Evolutionary conservation across 2,888 invertebrate genomes (phyloP).

Genomic region (Eupithecia subfuscata): DNA sequence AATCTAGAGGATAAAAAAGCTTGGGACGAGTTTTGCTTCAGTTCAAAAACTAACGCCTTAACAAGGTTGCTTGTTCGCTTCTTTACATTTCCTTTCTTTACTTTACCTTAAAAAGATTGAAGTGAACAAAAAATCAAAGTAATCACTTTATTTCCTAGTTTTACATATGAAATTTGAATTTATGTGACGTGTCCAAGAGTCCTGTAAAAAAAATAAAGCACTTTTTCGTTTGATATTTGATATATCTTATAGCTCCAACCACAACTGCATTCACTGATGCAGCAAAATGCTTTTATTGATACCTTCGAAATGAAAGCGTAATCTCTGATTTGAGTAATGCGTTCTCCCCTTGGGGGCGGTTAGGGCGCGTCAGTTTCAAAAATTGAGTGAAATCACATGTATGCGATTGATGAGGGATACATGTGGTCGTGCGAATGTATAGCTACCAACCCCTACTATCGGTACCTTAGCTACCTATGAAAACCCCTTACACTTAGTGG

Average conservation of each 20-base stretch:
- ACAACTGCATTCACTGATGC: constrained; percentile 39
- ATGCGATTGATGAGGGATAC: constrained; percentile 72
- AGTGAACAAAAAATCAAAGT: too few species aligned
- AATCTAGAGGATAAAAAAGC: too few species aligned
- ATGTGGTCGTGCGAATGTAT: constrained; percentile 42
- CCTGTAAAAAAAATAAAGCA: too few species aligned
- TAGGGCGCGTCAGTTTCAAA: constrained; percentile 81
- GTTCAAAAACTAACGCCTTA: too few species aligned
- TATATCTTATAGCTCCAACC: background rate
- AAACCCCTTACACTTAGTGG: background rate
- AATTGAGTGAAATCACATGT: constrained; percentile 82
- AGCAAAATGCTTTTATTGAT: constrained; percentile 48
- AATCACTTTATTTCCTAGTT: too few species aligned
- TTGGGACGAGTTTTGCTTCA: too few species aligned
- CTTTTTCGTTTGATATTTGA: too few species aligned
- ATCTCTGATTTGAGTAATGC: constrained; percentile 75
- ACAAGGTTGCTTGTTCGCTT: too few species aligned
- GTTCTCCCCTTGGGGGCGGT: constrained; percentile 56
- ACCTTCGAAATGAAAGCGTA: constrained; percentile 55
- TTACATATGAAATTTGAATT: too few species aligned
- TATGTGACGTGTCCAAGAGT: too few species aligned
- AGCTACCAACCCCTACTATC: background rate
- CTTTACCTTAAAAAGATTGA: too few species aligned
- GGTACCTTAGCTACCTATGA: background rate
- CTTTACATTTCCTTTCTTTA: too few species aligned